A percentile compares a stretch with the other conserved stretches of the same genome.
Conservation (phyloP, 1,140 invertebrate species). For the Drosophila persimilis region DNA sequence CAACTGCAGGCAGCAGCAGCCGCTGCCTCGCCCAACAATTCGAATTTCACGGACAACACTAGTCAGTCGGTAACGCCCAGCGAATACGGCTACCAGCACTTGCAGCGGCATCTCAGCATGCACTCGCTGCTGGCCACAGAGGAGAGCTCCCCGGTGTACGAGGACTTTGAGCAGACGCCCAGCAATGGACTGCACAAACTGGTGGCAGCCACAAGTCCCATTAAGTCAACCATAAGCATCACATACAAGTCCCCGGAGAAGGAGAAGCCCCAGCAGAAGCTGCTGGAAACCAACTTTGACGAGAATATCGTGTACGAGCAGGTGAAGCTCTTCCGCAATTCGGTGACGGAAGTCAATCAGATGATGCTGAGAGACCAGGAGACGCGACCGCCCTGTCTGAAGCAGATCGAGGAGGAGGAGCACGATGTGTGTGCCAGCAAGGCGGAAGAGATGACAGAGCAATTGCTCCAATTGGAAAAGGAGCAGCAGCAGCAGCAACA, state of each 20-base stretch:
- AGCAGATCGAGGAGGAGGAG: conserved; percentile 70
- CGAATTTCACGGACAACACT: conserved; percentile 82
- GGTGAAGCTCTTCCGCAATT: conserved; percentile 89
- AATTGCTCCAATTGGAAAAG: conserved; percentile 63
- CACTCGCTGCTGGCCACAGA: conserved; percentile 78
- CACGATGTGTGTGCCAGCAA: conserved; percentile 68
- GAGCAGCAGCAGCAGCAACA: conserved; percentile 23
- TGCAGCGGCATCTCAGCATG: conserved; percentile 79
- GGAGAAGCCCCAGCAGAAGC: conserved; percentile 45
- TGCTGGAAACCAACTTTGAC: conserved; percentile 80
- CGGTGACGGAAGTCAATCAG: conserved; percentile 89
- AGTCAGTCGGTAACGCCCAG: conserved; percentile 83
- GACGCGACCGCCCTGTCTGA: conserved; percentile 42
- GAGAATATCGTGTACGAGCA: conserved; percentile 87
- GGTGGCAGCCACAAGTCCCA: conserved; percentile 81
- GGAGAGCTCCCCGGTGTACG: conserved; percentile 75
- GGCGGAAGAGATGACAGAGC: conserved; percentile 65
- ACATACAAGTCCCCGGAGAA: conserved; percentile 84
- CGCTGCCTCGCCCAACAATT: conserved; percentile 78
- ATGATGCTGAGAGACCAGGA: conserved; percentile 83
- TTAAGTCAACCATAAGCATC: conserved; percentile 88
- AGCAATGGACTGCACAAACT: conserved; percentile 62
- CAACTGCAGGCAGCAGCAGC: conserved; percentile 54
- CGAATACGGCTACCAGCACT: conserved; percentile 80
- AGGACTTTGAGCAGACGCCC: conserved; percentile 77